Conservation (phyloP, 92 coral and sea anemone genomes). For the Parazoanthus atlanticus region DNA sequence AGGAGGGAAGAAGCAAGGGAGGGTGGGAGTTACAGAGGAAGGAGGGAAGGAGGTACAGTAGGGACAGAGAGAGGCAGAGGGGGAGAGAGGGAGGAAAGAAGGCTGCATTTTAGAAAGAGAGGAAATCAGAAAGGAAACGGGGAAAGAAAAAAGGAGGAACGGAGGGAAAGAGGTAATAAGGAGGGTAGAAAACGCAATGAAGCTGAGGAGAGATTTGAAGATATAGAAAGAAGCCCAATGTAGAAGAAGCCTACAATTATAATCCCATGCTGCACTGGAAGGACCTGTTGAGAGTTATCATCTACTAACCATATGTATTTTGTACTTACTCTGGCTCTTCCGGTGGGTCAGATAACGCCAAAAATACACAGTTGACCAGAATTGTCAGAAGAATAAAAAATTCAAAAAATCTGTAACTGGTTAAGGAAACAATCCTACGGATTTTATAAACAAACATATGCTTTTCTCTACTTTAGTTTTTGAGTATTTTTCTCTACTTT, state of each 20-base stretch:
- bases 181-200: too few relatives aligned
- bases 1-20: not conserved
- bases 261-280: not conserved
- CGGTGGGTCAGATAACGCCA: constrained; percentile 91
- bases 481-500: not conserved
- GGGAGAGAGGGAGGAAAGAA: too few relatives aligned
- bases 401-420: constrained; percentile 81
- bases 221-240: not conserved
- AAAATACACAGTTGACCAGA: constrained; percentile 87
- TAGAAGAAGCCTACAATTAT: too few relatives aligned
- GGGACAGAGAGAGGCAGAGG: not conserved
- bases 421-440: constrained; percentile 46
- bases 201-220: too few relatives aligned
- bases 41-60: not conserved
- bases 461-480: not conserved
- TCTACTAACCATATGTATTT: not conserved
- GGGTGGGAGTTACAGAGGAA: not conserved
- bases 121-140: too few relatives aligned
- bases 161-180: too few relatives aligned
- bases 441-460: not conserved
- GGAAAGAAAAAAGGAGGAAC: too few relatives aligned
- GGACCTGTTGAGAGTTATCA: not conserved
- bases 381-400: constrained; percentile 83
- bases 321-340: constrained; percentile 97
- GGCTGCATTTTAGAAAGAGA: too few relatives aligned